These are phyloP conservation scores for Drosophila subobscura DNA, from an alignment of 1,140 invertebrate species.

Conservation along the genomic window DNA sequence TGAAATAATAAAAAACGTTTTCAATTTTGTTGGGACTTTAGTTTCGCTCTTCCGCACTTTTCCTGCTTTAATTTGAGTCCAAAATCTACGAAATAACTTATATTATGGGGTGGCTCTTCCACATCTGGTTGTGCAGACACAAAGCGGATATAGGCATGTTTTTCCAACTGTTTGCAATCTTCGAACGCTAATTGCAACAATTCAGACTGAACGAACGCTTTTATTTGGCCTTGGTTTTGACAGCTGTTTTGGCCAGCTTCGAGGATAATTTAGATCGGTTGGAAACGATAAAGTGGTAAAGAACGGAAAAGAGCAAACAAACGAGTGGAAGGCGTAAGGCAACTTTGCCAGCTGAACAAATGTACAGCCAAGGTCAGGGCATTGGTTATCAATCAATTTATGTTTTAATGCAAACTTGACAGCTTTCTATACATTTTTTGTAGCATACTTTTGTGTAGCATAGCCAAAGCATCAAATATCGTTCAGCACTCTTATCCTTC, in stretches of 20 bases:
- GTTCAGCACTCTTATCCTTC: constrained; percentile 4
- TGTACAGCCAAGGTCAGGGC: too few relatives aligned
- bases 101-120: constrained; percentile 2
- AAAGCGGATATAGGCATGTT: constrained; percentile 59
- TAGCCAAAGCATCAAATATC: background rate
- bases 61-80: background rate
- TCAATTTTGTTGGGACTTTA: background rate
- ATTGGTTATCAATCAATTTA: background rate
- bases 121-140: constrained; percentile 21
- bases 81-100: constrained; percentile 10
- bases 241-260: constrained; percentile 54
- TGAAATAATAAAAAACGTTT: constrained; percentile 53
- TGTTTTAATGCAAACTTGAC: background rate
- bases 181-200: constrained; percentile 53
- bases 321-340: background rate
- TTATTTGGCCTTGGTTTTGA: constrained; percentile 45
- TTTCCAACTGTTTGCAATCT: constrained; percentile 50
- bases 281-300: constrained; percentile 4
- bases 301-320: constrained; percentile 7
- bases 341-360: background rate
- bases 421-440: background rate
- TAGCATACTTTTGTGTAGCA: constrained; percentile 56
- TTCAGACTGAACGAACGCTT: constrained; percentile 42
- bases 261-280: constrained; percentile 23
- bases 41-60: too few relatives aligned